Evolutionary conservation across 2,113 vertebrate genomes (phyloP).

Genomic region (pig (Sus scrofa)): DNA sequence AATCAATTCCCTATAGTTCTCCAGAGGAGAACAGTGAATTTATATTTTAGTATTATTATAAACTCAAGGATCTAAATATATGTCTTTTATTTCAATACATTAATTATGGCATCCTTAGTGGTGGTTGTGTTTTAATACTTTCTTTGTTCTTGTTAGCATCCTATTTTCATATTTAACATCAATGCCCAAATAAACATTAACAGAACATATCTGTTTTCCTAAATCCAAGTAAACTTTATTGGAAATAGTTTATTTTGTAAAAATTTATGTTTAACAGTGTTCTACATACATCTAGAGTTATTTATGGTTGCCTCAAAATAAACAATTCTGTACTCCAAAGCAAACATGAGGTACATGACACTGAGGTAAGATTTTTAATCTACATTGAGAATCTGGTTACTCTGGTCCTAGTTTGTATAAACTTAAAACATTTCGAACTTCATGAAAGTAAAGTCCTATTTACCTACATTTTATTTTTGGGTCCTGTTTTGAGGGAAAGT

Average conservation of each 20-base stretch:
- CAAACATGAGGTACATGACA: constrained; percentile 22
- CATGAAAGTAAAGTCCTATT: background rate
- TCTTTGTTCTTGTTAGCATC: background rate
- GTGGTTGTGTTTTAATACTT: background rate
- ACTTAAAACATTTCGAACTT: constrained; percentile 15
- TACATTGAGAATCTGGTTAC: background rate
- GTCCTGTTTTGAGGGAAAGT: background rate
- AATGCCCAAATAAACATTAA: background rate
- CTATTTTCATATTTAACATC: background rate
- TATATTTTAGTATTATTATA: background rate
- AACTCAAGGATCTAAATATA: background rate
- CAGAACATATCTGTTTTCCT: background rate
- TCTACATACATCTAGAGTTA: background rate
- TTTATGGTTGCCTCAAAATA: constrained; percentile 31
- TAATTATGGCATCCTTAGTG: background rate
- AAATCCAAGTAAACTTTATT: background rate
- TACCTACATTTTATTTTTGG: background rate
- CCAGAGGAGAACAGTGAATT: background rate
- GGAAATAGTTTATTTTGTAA: background rate
- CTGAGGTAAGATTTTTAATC: constrained; percentile 5
- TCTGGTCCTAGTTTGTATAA: constrained; percentile 14
- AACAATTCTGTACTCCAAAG: background rate
- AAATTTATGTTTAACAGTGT: background rate
- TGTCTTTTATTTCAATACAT: background rate
- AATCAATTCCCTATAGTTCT: background rate